phyloP scores from a whole-genome alignment of 2,113 vertebrate species.

The Narcine bancroftii region DNA sequence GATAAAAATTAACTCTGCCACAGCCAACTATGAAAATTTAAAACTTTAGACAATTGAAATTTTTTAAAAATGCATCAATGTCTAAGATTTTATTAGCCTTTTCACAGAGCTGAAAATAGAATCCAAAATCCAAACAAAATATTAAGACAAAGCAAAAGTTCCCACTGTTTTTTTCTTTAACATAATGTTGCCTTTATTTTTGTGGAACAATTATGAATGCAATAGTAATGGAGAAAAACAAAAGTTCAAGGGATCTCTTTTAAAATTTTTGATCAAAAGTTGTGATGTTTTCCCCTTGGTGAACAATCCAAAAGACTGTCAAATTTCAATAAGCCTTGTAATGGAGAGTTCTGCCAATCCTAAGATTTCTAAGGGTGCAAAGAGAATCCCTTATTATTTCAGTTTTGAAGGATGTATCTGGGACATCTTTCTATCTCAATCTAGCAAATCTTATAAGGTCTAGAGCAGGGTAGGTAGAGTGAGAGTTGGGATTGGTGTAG shows the following conservation, averaged over 20 bases:
- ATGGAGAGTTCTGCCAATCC: not conserved
- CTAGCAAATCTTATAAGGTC: not conserved
- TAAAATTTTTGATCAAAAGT: not conserved
- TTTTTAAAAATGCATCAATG: not conserved
- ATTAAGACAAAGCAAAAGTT: not conserved
- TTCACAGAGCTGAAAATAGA: not conserved
- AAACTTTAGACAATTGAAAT: not conserved
- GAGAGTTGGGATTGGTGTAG: not conserved
- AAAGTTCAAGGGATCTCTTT: not conserved
- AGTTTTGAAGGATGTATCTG: not conserved
- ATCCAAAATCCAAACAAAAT: not conserved
- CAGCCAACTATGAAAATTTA: not conserved
- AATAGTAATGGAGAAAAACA: not conserved
- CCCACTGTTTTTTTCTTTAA: not conserved
- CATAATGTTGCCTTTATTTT: not conserved
- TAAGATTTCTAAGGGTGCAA: not conserved
- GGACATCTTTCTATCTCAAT: not conserved
- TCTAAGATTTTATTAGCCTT: not conserved
- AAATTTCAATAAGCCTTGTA: not conserved
- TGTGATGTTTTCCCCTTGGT: not conserved
- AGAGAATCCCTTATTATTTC: not conserved
- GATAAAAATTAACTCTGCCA: not conserved
- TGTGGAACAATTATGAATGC: not conserved
- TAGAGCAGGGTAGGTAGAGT: not conserved
- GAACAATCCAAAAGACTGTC: not conserved